These are phyloP conservation scores for Ianthella basta DNA, from an alignment of 37 sponge, comb jelly and placozoan genomes.

Conservation along the genomic window DNA sequence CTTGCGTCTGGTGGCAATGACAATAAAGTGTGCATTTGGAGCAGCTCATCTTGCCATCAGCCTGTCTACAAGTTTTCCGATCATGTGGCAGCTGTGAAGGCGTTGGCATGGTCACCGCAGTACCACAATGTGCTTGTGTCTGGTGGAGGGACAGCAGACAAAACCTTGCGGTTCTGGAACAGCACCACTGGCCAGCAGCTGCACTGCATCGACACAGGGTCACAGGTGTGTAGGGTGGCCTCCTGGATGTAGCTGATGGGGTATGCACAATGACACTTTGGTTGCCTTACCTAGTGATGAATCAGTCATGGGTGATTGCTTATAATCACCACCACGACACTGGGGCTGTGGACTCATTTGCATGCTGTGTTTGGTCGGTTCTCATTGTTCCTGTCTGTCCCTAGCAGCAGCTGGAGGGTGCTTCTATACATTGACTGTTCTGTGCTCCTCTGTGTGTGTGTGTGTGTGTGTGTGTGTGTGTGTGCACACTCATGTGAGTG, in stretches of 20 bases:
- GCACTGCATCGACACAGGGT: slow-evolving; percentile 83
- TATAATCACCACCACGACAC: too few relatives aligned
- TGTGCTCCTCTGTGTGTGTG: not conserved
- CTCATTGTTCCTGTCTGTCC: not conserved
- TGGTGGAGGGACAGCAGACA: slow-evolving; percentile 96
- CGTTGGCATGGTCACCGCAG: slow-evolving; percentile 98
- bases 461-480: not conserved
- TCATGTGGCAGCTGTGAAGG: slow-evolving; percentile 96
- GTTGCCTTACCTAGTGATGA: too few relatives aligned
- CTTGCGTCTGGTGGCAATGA: slow-evolving; percentile 97
- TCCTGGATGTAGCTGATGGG: too few relatives aligned
- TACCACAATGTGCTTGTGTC: slow-evolving; percentile 86
- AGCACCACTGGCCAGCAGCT: slow-evolving; percentile 80
- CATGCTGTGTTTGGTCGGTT: not conserved
- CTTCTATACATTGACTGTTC: too few relatives aligned
- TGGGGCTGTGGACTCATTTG: not conserved
- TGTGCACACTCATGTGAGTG: not conserved
- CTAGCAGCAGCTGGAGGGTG: not conserved
- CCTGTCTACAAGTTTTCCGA: slow-evolving; percentile 80
- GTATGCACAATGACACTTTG: too few relatives aligned
- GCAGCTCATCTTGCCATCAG: slow-evolving; percentile 22
- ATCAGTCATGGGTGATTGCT: too few relatives aligned
- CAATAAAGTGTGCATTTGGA: slow-evolving; percentile 87
- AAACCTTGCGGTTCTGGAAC: slow-evolving; percentile 95
- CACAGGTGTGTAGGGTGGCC: slow-evolving; percentile 78